Evolutionary conservation across 2,888 invertebrate species (phyloP).

Genomic region (Agrochola macilenta): DNA sequence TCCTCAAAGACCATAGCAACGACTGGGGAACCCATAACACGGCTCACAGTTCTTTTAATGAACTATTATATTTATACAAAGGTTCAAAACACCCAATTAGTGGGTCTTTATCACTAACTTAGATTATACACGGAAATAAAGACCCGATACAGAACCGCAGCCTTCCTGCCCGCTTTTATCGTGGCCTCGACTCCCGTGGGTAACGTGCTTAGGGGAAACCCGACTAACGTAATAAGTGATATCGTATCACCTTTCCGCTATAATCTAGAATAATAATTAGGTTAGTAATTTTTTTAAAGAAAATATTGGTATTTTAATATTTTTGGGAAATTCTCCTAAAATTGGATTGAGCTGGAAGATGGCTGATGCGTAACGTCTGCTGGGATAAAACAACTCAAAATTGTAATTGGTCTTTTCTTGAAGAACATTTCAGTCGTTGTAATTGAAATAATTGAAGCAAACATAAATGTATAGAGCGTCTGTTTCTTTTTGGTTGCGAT

Average conservation of each 20-base stretch:
- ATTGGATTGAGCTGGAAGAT: neutral
- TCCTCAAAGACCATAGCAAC: slow-evolving; percentile 36
- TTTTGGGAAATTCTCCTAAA: neutral
- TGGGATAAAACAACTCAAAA: neutral
- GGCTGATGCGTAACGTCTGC: neutral
- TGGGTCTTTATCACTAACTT: slow-evolving; percentile 51
- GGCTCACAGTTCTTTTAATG: slow-evolving; percentile 51
- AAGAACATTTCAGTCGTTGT: neutral
- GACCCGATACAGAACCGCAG: slow-evolving; percentile 64
- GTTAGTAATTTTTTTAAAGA: neutral
- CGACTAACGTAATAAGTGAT: slow-evolving; percentile 38
- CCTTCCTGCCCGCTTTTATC: slow-evolving; percentile 65
- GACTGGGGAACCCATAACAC: slow-evolving; percentile 29
- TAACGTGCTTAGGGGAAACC: slow-evolving; percentile 51
- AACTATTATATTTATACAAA: slow-evolving; percentile 44
- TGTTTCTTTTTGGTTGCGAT: no score
- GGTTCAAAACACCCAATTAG: slow-evolving; percentile 66
- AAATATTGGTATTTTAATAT: neutral
- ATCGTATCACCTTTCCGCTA: slow-evolving; percentile 31
- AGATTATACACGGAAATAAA: slow-evolving; percentile 60
- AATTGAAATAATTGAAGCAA: no score
- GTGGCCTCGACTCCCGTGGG: slow-evolving; percentile 54
- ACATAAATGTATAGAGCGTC: no score
- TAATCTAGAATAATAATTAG: slow-evolving; percentile 24
- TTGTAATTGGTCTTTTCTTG: neutral